Conservation (phyloP, 2,888 invertebrate genomes). For the Trissoscelio sp. region DNA sequence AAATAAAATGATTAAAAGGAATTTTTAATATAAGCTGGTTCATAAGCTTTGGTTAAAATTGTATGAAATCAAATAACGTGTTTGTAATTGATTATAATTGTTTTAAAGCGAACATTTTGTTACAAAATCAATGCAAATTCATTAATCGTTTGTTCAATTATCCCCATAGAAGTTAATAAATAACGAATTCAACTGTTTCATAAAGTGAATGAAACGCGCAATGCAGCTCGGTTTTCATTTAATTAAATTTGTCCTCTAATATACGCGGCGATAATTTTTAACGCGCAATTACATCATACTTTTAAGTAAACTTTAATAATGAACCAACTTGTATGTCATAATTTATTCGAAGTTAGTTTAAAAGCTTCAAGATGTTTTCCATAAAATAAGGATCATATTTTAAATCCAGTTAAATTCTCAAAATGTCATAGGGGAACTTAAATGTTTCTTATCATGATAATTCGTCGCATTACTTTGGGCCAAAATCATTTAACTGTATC, state of each 20-base stretch:
- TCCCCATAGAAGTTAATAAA: conserved; percentile 15
- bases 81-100: too few species aligned
- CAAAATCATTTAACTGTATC: background rate
- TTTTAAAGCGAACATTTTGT: too few species aligned
- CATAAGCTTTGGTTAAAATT: too few species aligned
- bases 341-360: conserved; percentile 28
- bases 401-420: conserved; percentile 5
- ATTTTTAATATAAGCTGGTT: too few species aligned
- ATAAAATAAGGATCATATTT: conserved; percentile 22
- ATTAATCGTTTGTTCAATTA: conserved; percentile 3
- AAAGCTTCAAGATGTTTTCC: conserved; percentile 18
- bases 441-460: background rate
- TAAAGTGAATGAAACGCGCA: background rate
- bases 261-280: conserved; percentile 45
- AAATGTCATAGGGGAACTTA: background rate
- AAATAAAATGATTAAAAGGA: too few species aligned
- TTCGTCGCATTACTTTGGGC: background rate
- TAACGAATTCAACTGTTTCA: conserved; percentile 10
- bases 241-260: conserved; percentile 51
- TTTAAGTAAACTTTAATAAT: conserved; percentile 35
- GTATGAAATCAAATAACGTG: too few species aligned
- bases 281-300: conserved; percentile 41
- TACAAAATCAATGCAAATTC: background rate
- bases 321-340: conserved; percentile 24
- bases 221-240: conserved; percentile 28